Evolutionary conservation across 1,140 invertebrate genomes (phyloP).

Genomic region (Trichonephila clavata): DNA sequence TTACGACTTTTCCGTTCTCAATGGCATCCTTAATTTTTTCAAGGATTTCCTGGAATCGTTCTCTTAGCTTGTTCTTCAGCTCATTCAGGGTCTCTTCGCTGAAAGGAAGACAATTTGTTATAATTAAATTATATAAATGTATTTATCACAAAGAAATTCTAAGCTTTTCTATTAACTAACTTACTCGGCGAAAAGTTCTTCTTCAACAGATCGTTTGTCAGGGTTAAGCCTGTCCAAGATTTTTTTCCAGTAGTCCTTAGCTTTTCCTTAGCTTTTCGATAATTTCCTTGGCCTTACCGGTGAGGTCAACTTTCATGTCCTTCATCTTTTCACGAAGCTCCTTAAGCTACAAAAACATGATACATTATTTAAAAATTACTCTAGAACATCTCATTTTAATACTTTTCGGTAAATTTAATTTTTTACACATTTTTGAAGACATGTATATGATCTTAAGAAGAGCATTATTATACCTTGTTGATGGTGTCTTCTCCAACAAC

Average conservation of each 20-base stretch:
- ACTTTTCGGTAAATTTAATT: slow-evolving; percentile 34
- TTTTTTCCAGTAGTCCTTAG: too few relatives aligned
- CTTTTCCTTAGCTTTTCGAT: too few relatives aligned
- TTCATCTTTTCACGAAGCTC: too few relatives aligned
- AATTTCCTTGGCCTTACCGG: too few relatives aligned
- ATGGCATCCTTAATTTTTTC: slow-evolving; percentile 57
- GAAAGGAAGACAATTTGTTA: not conserved
- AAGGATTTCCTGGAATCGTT: slow-evolving; percentile 53
- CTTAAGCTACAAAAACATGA: too few relatives aligned
- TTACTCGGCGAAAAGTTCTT: not conserved
- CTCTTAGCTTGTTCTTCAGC: slow-evolving; percentile 43
- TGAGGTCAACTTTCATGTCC: too few relatives aligned
- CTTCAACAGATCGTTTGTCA: not conserved
- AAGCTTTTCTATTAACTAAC: too few relatives aligned
- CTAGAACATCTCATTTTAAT: slow-evolving; percentile 62
- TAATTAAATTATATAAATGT: not conserved
- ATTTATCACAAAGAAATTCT: too few relatives aligned
- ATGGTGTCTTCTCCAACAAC: slow-evolving; percentile 30
- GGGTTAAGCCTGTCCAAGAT: too few relatives aligned
- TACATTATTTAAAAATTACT: not conserved
- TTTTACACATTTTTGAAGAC: too few relatives aligned
- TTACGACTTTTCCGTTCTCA: slow-evolving; percentile 58
- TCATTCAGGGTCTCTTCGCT: not conserved
- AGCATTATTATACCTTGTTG: not conserved
- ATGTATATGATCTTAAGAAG: not conserved